Percentiles rank a stretch among this genome's conserved stretches.
Conservation (phyloP, 2,888 invertebrate species). For the Limulus polyphemus region DNA sequence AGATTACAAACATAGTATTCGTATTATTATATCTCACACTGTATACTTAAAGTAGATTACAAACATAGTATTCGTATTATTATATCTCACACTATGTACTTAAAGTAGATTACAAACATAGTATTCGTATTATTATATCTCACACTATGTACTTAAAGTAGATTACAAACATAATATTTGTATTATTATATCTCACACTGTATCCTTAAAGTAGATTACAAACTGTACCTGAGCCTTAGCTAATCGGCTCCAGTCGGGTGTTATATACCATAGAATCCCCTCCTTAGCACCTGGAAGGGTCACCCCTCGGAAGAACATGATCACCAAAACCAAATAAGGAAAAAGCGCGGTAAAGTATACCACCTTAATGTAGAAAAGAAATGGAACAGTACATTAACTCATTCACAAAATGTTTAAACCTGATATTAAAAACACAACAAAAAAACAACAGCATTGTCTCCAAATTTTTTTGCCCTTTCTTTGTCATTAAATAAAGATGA, state of each 20-base stretch:
- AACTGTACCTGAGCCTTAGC: slow-evolving; percentile 9
- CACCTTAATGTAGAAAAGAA: slow-evolving; percentile 40
- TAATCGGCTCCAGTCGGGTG: slow-evolving; percentile 44
- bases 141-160: too few species aligned
- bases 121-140: too few species aligned
- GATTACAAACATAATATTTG: slow-evolving; percentile 2
- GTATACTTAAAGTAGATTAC: too few species aligned
- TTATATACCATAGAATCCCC: slow-evolving; percentile 86
- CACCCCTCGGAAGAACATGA: slow-evolving; percentile 59
- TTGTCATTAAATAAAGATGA: too few species aligned
- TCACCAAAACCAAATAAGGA: slow-evolving; percentile 58
- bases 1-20: too few species aligned
- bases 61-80: too few species aligned
- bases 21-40: too few species aligned
- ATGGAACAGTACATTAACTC: background rate
- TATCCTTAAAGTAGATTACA: too few species aligned
- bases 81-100: too few species aligned
- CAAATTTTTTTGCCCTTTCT: background rate
- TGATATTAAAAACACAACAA: background rate
- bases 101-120: too few species aligned
- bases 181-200: too few species aligned
- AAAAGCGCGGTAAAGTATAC: slow-evolving; percentile 64
- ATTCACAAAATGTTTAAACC: too few species aligned
- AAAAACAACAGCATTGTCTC: background rate
- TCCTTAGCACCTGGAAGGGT: slow-evolving; percentile 84